Conservation (phyloP, 2,797 vertebrate genomes). For the Cirrhinus mrigala region DNA sequence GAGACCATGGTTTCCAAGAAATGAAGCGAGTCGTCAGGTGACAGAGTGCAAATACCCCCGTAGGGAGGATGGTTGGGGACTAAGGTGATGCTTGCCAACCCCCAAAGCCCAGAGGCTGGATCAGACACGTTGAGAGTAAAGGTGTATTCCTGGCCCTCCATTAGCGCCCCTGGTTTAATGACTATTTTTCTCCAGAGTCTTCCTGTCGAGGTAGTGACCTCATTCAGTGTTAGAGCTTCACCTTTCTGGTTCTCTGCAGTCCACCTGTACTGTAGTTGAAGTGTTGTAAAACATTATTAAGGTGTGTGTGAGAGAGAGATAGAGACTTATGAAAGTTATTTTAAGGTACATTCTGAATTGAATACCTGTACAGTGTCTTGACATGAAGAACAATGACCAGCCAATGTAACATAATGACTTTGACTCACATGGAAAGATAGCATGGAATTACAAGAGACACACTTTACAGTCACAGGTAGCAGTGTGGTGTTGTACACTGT, state of each 20-base stretch:
- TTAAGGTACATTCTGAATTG: not conserved
- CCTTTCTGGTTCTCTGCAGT: conserved; percentile 67
- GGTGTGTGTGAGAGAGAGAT: not conserved
- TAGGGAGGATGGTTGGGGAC: conserved; percentile 69
- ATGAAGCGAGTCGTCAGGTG: conserved; percentile 68
- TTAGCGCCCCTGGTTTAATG: conserved; percentile 72
- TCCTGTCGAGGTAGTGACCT: conserved; percentile 70
- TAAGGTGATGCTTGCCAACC: conserved; percentile 72
- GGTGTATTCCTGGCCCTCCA: conserved; percentile 70
- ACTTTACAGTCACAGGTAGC: conserved; percentile 74
- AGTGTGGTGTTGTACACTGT: conserved; percentile 64
- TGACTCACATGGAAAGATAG: conserved; percentile 63
- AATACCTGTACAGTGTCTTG: conserved; percentile 70
- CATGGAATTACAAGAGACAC: conserved; percentile 73
- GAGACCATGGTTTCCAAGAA: conserved; percentile 76
- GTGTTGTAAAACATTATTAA: conserved; percentile 16
- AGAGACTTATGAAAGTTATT: not conserved
- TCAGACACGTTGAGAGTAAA: conserved; percentile 76
- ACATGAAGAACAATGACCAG: conserved; percentile 75
- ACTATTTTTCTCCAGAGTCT: conserved; percentile 68
- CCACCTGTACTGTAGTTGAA: conserved; percentile 74
- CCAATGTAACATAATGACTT: conserved; percentile 65
- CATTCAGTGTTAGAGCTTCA: conserved; percentile 68
- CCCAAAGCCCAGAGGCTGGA: conserved; percentile 65
- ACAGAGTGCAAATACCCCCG: conserved; percentile 77